These are phyloP conservation scores for Echinarachnius parma DNA, from an alignment of 53 echinoderm and acorn worm species.

Conservation along the genomic window DNA sequence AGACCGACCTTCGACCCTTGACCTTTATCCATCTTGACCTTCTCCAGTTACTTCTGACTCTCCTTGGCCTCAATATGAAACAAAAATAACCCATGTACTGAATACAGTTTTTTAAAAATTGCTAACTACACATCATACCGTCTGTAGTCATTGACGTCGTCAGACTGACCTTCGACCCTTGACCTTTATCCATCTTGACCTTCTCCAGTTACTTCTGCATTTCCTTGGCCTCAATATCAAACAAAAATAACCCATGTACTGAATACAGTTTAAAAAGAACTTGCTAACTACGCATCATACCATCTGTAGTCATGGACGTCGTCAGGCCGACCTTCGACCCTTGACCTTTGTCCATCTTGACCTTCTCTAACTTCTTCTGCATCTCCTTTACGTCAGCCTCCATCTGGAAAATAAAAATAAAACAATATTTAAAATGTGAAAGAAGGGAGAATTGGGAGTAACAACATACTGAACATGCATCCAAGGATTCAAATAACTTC, in stretches of 20 bases:
- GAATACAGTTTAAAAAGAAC: too few relatives aligned
- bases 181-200: slow-evolving; percentile 57
- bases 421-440: not conserved
- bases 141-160: too few relatives aligned
- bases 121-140: too few relatives aligned
- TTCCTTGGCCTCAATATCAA: slow-evolving; percentile 66
- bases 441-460: not conserved
- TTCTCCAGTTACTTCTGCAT: slow-evolving; percentile 61
- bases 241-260: too few relatives aligned
- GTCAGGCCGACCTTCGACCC: slow-evolving; percentile 54
- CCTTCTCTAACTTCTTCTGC: slow-evolving; percentile 59
- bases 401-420: slow-evolving; percentile 25
- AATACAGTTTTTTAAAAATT: too few relatives aligned
- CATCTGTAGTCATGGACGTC: too few relatives aligned
- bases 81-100: too few relatives aligned
- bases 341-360: slow-evolving; percentile 61
- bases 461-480: too few relatives aligned
- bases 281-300: too few relatives aligned
- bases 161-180: slow-evolving; percentile 56
- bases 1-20: slow-evolving; percentile 59
- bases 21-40: slow-evolving; percentile 56
- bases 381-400: slow-evolving; percentile 64
- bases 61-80: slow-evolving; percentile 65
- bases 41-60: slow-evolving; percentile 59
- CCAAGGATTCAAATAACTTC: too few relatives aligned